Base-by-base conservation (phyloP, 2,888 invertebrate species). In the Drosophila mayaguana region DNA sequence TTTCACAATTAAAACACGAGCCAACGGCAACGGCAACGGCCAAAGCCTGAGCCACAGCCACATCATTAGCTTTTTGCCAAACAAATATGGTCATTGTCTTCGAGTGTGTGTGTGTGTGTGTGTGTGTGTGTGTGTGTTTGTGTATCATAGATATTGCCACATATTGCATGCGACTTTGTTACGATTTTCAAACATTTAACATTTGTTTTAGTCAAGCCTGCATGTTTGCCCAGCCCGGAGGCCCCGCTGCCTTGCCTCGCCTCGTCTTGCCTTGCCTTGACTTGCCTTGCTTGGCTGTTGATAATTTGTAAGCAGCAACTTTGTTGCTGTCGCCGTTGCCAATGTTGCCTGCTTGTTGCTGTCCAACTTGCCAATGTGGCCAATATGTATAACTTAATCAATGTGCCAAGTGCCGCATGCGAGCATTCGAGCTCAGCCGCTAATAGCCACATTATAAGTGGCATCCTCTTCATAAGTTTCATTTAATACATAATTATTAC, bases 1-100 rank as follows among this genome's bases (percentile, higher is more conserved):
- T 84, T 84, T 84, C 89, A 84, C 84, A 84, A 84, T 84, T 84
- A 89, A 84, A 84, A 84, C 86, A 69, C 63, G 42, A 51, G 51
- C 43, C 50, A 50, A 32, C 18, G 28, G 51, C 53, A 40, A 22
- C 28, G 28, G 28, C 28, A 28, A 12, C 22, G 63, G 62, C 69
- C 69, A 62, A 70, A 75, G 73, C 66, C 38, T 46, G 54, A 68
- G 78, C 67, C 50, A 57, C n/a, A n/a, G n/a, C 36, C 36, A 38
- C 89, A 78, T 84, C 84, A 89, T 84, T 84, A 84, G 84, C 88
- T 85, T 77, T 80, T 64, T 78, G 81, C 73, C 72, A 75, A 72
- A 50, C 83, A 71, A 78, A 89, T 84, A 84, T 88, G 88, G 84
- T 81, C 76, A 84, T 89, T 78, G 76, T 80, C 65, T 77, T 53